Conservation (phyloP, 2,888 invertebrate genomes). For the Mechanitis mazaeus region DNA sequence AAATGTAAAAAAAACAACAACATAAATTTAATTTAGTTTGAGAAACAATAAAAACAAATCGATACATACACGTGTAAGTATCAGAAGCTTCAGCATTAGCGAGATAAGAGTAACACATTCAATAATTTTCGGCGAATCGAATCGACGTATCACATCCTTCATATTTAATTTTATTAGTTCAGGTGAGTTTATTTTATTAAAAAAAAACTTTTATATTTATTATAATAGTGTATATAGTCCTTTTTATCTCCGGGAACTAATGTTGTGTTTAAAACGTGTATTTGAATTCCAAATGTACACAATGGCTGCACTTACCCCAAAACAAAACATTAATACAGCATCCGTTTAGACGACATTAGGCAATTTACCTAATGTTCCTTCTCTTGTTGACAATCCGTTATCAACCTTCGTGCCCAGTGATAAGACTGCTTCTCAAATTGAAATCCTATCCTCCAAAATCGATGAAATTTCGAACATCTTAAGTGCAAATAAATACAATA, state of each 20-base stretch:
- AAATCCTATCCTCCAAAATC: slow-evolving; percentile 19
- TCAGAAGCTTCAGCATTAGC: slow-evolving; percentile 36
- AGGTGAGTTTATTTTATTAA: neutral
- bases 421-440: slow-evolving; percentile 57
- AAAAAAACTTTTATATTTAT: neutral
- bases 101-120: slow-evolving; percentile 38
- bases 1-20: neutral
- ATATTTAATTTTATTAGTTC: neutral
- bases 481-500: slow-evolving; percentile 26
- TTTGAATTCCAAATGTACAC: slow-evolving; percentile 29
- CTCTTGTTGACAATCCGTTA: slow-evolving; percentile 30
- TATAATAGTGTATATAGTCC: neutral
- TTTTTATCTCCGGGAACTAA: slow-evolving; percentile 3
- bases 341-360: slow-evolving; percentile 65
- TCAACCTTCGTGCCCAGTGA: slow-evolving; percentile 39
- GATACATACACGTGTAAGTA: slow-evolving; percentile 35
- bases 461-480: slow-evolving; percentile 19
- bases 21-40: slow-evolving; percentile 40
- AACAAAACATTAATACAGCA: slow-evolving; percentile 61
- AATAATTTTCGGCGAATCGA: neutral
- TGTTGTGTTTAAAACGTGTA: slow-evolving; percentile 23
- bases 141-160: neutral
- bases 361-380: slow-evolving; percentile 64
- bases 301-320: slow-evolving; percentile 34
- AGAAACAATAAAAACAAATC: slow-evolving; percentile 35